phyloP scores from a whole-genome alignment of 2,113 vertebrate genomes.

The Petrocephalus zakoni region DNA sequence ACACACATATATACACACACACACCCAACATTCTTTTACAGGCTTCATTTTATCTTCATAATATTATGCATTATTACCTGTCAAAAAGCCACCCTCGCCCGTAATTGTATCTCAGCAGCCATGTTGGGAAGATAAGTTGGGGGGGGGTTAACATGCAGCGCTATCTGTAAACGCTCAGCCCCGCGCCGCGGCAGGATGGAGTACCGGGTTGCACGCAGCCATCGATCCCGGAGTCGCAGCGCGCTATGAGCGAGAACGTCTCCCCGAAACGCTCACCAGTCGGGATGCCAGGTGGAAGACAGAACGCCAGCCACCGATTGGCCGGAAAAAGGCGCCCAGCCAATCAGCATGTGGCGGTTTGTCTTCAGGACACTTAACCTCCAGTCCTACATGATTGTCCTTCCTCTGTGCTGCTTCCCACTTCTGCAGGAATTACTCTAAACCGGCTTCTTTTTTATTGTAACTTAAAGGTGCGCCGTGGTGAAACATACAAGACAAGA shows the following conservation, averaged over 20 bases:
- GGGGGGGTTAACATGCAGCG: neutral
- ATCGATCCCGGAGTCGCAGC: neutral
- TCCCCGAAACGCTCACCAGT: neutral
- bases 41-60: constrained; percentile 1
- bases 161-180: neutral
- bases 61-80: constrained; percentile 9
- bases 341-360: neutral
- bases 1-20: neutral
- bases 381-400: neutral
- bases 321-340: neutral
- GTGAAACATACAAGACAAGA: neutral
- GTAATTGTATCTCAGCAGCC: constrained; percentile 3
- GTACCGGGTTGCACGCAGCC: neutral
- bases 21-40: neutral
- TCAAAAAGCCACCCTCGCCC: neutral
- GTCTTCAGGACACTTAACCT: neutral
- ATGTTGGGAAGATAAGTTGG: neutral
- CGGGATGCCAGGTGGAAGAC: neutral
- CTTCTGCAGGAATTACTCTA: neutral
- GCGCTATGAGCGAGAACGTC: neutral
- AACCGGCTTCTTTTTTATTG: neutral
- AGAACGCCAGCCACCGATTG: neutral
- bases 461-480: neutral
- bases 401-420: neutral
- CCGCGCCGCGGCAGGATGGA: neutral